Evolutionary conservation across 92 coral and sea anemone species (phyloP).

Genomic region (Porites rus): DNA sequence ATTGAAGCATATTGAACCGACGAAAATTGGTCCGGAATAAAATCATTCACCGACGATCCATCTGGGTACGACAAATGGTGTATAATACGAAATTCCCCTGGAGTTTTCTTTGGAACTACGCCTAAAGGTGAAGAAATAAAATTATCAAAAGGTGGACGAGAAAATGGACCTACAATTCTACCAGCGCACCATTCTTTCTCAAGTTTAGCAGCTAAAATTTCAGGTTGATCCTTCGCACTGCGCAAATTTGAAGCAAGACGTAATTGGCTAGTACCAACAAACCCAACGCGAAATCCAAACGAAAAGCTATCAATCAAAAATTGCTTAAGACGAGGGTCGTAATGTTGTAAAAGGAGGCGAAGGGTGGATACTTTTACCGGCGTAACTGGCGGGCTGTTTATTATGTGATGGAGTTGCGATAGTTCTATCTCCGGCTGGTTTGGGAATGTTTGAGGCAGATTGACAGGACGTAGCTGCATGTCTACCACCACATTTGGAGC

Average conservation of each 20-base stretch:
- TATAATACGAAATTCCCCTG: slow-evolving; percentile 70
- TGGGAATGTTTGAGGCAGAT: too few relatives aligned
- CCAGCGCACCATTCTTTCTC: slow-evolving; percentile 58
- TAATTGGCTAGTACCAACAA: not conserved
- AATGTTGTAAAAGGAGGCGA: too few relatives aligned
- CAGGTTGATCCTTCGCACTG: not conserved
- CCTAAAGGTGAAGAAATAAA: slow-evolving; percentile 65
- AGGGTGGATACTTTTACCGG: too few relatives aligned
- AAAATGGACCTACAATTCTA: slow-evolving; percentile 69
- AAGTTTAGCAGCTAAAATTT: slow-evolving; percentile 46
- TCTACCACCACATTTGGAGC: too few relatives aligned
- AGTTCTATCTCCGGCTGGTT: too few relatives aligned
- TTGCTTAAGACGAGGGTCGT: too few relatives aligned
- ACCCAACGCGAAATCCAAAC: too few relatives aligned
- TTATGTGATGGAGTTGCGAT: too few relatives aligned
- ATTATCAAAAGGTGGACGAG: slow-evolving; percentile 59
- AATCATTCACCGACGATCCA: slow-evolving; percentile 41
- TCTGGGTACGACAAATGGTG: slow-evolving; percentile 69
- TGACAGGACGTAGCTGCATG: too few relatives aligned
- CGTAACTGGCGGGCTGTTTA: too few relatives aligned
- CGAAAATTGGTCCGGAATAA: slow-evolving; percentile 24
- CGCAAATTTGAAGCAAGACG: too few relatives aligned
- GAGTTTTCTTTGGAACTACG: slow-evolving; percentile 43
- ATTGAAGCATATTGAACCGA: slow-evolving; percentile 42
- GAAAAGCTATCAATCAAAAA: too few relatives aligned